Evolutionary conservation across 92 coral and sea anemone species (phyloP).

Genomic region (Micromussa lordhowensis): DNA sequence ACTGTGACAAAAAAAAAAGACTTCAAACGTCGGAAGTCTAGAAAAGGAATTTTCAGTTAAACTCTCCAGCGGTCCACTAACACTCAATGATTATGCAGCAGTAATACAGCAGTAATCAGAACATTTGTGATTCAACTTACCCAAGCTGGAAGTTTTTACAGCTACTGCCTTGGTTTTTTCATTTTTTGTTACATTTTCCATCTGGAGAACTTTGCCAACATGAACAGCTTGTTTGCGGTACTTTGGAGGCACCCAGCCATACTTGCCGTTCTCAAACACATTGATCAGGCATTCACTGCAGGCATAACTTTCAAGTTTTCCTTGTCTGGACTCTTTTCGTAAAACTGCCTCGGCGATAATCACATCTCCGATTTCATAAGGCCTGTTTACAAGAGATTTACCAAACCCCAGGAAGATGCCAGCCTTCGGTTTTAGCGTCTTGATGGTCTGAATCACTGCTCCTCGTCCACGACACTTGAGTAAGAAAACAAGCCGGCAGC

Average conservation of each 20-base stretch:
- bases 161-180: conserved; percentile 30
- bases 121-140: background rate
- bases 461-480: conserved; percentile 28
- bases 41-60: too few relatives aligned
- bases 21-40: too few relatives aligned
- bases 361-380: conserved; percentile 47
- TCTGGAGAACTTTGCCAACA: conserved; percentile 36
- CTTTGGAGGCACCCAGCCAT: conserved; percentile 47
- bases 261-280: conserved; percentile 54
- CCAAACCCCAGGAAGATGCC: conserved; percentile 41
- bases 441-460: conserved; percentile 16
- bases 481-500: conserved; percentile 21
- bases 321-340: conserved; percentile 1
- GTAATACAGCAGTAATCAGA: background rate
- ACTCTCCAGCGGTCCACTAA: too few relatives aligned
- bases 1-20: background rate
- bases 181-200: conserved; percentile 19
- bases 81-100: background rate
- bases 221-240: conserved; percentile 41
- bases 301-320: conserved; percentile 19
- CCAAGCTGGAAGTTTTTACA: conserved; percentile 24
- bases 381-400: conserved; percentile 12
- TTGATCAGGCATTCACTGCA: conserved; percentile 50
- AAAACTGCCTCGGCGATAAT: conserved; percentile 33
- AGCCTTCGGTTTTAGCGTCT: conserved; percentile 26